Evolutionary conservation across 1,140 invertebrate genomes (phyloP).

Genomic region (Popillia japonica): DNA sequence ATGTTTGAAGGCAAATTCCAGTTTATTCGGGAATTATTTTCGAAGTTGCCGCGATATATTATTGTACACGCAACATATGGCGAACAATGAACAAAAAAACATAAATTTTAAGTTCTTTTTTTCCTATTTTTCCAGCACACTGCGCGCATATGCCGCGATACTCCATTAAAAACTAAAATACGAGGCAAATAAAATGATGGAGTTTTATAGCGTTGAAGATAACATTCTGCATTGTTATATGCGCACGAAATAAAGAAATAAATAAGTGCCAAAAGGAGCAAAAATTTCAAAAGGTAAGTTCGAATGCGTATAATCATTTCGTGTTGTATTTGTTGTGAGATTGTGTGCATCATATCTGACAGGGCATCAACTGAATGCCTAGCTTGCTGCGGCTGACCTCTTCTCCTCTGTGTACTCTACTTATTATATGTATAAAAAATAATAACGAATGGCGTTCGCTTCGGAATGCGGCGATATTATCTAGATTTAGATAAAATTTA

Average conservation of each 20-base stretch:
- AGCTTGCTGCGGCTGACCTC: not conserved
- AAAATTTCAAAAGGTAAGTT: not conserved
- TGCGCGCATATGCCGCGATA: not conserved
- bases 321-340: conserved; percentile 11
- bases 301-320: conserved; percentile 1
- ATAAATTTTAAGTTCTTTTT: conserved; percentile 1
- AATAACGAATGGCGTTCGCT: conserved; percentile 30
- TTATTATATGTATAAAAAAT: not conserved
- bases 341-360: not conserved
- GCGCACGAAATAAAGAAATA: not conserved
- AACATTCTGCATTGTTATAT: not conserved
- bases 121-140: not conserved
- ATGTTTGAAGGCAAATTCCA: too few relatives aligned
- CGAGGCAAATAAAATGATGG: not conserved
- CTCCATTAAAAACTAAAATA: conserved; percentile 2
- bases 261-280: not conserved
- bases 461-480: conserved; percentile 33
- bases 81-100: conserved; percentile 10
- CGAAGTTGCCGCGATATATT: not conserved
- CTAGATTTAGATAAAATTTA: conserved; percentile 37
- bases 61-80: conserved; percentile 1
- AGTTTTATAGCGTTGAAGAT: not conserved
- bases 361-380: not conserved
- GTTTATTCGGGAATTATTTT: too few relatives aligned
- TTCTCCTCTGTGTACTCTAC: not conserved